These are phyloP conservation scores for Euzophera pinguis DNA, from an alignment of 2,888 invertebrate species.

Conservation along the genomic window DNA sequence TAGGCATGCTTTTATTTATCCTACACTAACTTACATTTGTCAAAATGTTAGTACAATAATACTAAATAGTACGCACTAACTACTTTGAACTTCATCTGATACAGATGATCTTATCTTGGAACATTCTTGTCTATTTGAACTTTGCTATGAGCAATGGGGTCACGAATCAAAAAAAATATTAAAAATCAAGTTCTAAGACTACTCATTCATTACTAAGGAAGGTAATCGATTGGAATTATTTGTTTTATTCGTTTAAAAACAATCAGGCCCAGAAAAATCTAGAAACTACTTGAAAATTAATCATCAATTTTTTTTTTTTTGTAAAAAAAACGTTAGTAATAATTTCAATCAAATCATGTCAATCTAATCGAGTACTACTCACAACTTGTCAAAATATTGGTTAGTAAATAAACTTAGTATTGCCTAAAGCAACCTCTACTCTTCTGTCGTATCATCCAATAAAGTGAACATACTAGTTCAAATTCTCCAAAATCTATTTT, in stretches of 20 bases:
- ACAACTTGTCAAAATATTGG: constrained; percentile 29
- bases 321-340: constrained; percentile 38
- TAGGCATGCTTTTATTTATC: constrained; percentile 71
- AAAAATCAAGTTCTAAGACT: constrained; percentile 21
- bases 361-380: constrained; percentile 16
- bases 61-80: constrained; percentile 50
- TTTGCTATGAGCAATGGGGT: constrained; percentile 57
- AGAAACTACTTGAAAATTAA: not conserved
- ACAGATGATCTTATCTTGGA: constrained; percentile 69
- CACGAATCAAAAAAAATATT: constrained; percentile 32
- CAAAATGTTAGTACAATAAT: constrained; percentile 65
- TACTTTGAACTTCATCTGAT: constrained; percentile 77
- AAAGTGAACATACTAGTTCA: constrained; percentile 17
- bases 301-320: constrained; percentile 15
- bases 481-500: not conserved
- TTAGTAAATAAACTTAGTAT: constrained; percentile 45
- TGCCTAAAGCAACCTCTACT: constrained; percentile 38
- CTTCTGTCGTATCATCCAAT: constrained; percentile 22
- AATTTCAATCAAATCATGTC: constrained; percentile 16
- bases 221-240: constrained; percentile 1
- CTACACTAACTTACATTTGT: constrained; percentile 60
- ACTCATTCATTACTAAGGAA: constrained; percentile 1
- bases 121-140: constrained; percentile 61
- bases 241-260: not conserved
- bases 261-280: not conserved